Percentiles rank a stretch among this genome's conserved stretches.
These are phyloP conservation scores for Myzus persicae DNA, from an alignment of 1,140 invertebrate species.

Conservation along the genomic window DNA sequence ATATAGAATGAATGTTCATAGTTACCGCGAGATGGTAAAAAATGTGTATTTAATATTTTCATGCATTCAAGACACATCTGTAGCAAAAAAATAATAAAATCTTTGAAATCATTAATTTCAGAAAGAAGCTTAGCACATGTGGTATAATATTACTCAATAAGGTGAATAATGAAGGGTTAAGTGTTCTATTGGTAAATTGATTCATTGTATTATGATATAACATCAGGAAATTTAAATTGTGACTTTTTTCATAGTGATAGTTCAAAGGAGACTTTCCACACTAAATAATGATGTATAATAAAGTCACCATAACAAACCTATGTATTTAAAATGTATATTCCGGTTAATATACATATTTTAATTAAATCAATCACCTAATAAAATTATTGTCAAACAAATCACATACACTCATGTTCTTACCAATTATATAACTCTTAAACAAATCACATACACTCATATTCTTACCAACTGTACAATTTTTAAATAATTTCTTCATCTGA, in stretches of 20 bases:
- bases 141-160: too few relatives aligned
- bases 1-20: too few relatives aligned
- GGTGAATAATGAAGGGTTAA: too few relatives aligned
- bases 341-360: not conserved
- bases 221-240: not conserved
- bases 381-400: conserved; percentile 17
- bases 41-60: too few relatives aligned
- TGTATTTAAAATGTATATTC: not conserved
- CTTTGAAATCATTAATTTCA: too few relatives aligned
- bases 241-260: not conserved
- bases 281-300: not conserved
- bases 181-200: not conserved
- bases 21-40: too few relatives aligned
- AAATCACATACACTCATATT: not conserved
- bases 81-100: too few relatives aligned
- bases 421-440: too few relatives aligned
- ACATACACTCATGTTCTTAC: not conserved
- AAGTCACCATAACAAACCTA: not conserved
- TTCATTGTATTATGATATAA: not conserved
- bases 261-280: not conserved
- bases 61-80: too few relatives aligned
- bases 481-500: conserved; percentile 50
- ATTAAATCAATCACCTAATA: not conserved
- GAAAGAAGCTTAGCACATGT: too few relatives aligned
- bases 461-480: not conserved